These are phyloP conservation scores for Vulpes ferrilata DNA, from an alignment of 2,113 vertebrate species.

Conservation along the genomic window DNA sequence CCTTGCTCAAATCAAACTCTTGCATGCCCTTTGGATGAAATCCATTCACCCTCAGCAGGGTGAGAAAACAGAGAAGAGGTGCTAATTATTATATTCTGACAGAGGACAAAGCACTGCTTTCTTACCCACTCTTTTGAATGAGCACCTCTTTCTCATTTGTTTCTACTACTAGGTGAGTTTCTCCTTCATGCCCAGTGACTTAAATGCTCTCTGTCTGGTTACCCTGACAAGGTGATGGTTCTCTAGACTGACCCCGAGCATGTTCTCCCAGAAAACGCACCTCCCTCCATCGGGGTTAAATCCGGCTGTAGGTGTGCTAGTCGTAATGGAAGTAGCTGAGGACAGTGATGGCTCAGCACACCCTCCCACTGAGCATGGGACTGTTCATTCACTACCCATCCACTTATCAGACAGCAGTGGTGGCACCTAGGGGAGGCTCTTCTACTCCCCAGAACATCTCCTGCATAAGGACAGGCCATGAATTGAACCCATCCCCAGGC, in stretches of 20 bases:
- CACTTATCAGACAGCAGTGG: fast-evolving
- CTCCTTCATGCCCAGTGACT: neutral
- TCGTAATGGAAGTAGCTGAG: neutral
- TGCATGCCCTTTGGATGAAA: neutral
- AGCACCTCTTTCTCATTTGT: neutral
- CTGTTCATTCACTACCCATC: fast-evolving
- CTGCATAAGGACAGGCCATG: neutral
- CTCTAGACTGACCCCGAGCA: neutral
- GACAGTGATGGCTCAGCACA: no score
- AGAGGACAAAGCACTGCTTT: no score
- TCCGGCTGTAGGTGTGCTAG: fast-evolving
- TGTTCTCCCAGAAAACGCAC: fast-evolving
- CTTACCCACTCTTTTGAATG: neutral
- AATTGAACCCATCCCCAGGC: neutral
- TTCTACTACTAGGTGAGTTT: neutral
- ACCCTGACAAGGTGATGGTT: fast-evolving
- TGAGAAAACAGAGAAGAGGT: neutral
- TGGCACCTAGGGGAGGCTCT: neutral
- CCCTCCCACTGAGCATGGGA: neutral
- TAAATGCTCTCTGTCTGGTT: neutral
- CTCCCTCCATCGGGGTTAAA: neutral
- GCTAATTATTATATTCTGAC: neutral
- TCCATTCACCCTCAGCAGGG: neutral
- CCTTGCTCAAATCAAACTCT: neutral
- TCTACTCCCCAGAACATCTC: fast-evolving